These are phyloP conservation scores for Philereme vetulata DNA, from an alignment of 2,888 invertebrate species.

Conservation along the genomic window DNA sequence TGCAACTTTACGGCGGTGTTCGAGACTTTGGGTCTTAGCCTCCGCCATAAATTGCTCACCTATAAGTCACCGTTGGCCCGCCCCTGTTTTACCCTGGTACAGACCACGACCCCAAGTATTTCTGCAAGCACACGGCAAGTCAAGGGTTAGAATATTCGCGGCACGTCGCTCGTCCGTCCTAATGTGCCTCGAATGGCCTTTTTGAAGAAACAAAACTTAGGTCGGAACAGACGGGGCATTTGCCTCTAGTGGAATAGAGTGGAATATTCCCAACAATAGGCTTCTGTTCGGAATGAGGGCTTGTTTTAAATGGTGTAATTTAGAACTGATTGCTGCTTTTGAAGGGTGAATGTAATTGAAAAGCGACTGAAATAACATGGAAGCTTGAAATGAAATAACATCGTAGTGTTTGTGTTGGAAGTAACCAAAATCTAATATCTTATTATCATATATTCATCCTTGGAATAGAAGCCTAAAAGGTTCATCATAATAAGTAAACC, in stretches of 20 bases:
- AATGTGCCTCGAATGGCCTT: conserved; percentile 57
- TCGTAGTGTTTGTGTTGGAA: too few species aligned
- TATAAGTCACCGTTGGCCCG: background rate
- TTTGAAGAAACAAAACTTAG: conserved; percentile 65
- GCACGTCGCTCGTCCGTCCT: conserved; percentile 58
- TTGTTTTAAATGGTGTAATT: conserved; percentile 25
- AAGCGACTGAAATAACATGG: conserved; percentile 10
- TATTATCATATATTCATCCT: too few species aligned
- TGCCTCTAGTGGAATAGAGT: conserved; percentile 35
- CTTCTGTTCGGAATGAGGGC: conserved; percentile 23
- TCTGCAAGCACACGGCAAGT: conserved; percentile 31
- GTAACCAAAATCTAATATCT: too few species aligned
- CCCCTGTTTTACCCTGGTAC: conserved; percentile 5
- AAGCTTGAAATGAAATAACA: too few species aligned
- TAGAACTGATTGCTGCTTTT: conserved; percentile 24
- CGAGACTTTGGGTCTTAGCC: too few species aligned
- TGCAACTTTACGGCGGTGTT: too few species aligned
- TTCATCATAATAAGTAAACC: too few species aligned
- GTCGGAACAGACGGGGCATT: conserved; percentile 31
- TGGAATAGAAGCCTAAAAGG: too few species aligned
- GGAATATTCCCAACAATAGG: conserved; percentile 37
- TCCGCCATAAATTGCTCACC: too few species aligned
- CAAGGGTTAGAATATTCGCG: conserved; percentile 46
- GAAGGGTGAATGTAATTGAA: conserved; percentile 21
- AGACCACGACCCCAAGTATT: conserved; percentile 20